Conservation (phyloP, 37 sponge, comb jelly and placozoan genomes). For the Halisarca cf. caerulea region DNA sequence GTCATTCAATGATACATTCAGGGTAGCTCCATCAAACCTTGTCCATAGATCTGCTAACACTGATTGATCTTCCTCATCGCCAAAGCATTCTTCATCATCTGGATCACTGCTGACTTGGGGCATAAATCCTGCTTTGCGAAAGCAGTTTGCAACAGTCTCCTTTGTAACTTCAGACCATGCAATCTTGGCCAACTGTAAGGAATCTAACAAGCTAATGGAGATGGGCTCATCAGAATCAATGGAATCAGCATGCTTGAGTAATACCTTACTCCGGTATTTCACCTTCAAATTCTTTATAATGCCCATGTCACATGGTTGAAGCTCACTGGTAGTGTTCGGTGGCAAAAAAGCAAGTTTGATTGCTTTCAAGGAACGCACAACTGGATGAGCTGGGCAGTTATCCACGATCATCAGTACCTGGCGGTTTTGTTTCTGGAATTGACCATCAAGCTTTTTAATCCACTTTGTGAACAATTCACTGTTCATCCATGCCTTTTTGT, state of each 20-base stretch:
- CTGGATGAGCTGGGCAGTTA: not conserved
- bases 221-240: not conserved
- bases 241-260: not conserved
- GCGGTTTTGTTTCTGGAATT: not conserved
- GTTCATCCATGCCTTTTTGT: constrained; percentile 32
- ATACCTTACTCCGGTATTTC: not conserved
- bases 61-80: not conserved
- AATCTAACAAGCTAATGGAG: not conserved
- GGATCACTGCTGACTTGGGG: not conserved
- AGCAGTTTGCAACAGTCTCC: constrained; percentile 7
- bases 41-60: not conserved
- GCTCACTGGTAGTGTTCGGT: not conserved
- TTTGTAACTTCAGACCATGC: not conserved
- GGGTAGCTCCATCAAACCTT: too few relatives aligned
- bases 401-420: not conserved
- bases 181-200: not conserved
- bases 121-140: constrained; percentile 3
- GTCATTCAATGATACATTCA: not conserved
- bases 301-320: not conserved
- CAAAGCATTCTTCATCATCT: constrained; percentile 6
- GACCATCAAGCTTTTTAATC: constrained; percentile 7
- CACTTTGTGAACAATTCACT: not conserved
- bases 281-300: not conserved
- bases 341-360: not conserved
- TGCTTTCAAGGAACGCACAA: not conserved